These are phyloP conservation scores for Ardeotis arabs DNA, from an alignment of 2,113 vertebrate genomes.

Conservation along the genomic window DNA sequence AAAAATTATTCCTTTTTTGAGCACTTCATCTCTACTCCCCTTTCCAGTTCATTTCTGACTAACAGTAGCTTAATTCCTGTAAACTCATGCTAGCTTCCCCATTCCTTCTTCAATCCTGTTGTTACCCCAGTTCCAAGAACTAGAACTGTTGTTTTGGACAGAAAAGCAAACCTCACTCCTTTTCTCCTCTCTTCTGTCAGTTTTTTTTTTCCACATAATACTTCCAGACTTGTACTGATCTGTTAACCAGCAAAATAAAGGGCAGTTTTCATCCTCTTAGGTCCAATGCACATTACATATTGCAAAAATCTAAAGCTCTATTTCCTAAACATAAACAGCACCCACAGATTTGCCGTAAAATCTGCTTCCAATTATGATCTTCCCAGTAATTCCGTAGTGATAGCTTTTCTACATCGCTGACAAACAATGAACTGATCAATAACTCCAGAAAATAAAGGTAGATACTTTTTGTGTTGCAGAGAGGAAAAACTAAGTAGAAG, in stretches of 20 bases:
- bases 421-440: background rate
- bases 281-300: background rate
- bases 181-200: background rate
- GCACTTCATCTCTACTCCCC: background rate
- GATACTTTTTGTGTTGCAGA: background rate
- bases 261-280: background rate
- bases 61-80: background rate
- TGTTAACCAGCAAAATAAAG: conserved; percentile 1
- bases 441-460: conserved; percentile 29
- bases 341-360: background rate
- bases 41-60: background rate
- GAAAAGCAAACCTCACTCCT: background rate
- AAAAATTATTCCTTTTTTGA: background rate
- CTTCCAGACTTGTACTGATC: background rate
- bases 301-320: background rate
- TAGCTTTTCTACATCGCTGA: background rate
- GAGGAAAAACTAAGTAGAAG: background rate
- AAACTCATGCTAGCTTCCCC: background rate
- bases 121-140: background rate
- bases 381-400: background rate
- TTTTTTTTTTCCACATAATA: background rate
- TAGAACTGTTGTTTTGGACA: background rate
- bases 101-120: background rate
- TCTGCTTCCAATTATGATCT: background rate
- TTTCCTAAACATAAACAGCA: background rate